Evolutionary conservation across 2,797 vertebrate genomes (phyloP).

Genomic region (Philypnodon macrostomus): DNA sequence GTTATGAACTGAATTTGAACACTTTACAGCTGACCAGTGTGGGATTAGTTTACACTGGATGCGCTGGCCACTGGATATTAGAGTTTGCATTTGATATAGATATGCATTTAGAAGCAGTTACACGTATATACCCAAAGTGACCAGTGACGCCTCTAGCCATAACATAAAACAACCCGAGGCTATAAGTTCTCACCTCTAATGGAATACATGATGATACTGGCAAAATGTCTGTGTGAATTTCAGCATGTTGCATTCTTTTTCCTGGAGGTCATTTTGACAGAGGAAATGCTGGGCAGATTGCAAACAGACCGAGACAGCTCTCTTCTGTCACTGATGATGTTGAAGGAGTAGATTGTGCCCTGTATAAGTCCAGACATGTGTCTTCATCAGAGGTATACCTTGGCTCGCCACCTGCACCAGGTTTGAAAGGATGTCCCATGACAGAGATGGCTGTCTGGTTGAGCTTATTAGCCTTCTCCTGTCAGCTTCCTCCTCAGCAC

Average conservation of each 20-base stretch:
- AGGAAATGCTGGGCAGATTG: not conserved
- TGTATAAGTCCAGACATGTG: not conserved
- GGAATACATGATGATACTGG: too few species aligned
- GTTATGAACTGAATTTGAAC: too few species aligned
- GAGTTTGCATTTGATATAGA: too few species aligned
- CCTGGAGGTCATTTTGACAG: not conserved
- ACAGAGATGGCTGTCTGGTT: not conserved
- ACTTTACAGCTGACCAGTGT: too few species aligned
- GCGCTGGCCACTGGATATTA: too few species aligned
- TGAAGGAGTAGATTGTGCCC: not conserved
- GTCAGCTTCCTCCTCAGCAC: conserved; percentile 4
- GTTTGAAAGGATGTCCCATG: conserved; percentile 2
- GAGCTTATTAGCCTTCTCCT: conserved; percentile 3
- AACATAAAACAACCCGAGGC: too few species aligned
- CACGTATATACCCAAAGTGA: too few species aligned
- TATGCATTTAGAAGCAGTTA: too few species aligned
- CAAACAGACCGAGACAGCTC: not conserved
- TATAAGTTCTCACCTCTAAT: too few species aligned
- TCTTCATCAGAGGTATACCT: conserved; percentile 5
- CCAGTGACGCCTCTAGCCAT: too few species aligned
- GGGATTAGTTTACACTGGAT: too few species aligned
- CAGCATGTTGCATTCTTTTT: not conserved
- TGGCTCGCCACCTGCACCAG: not conserved
- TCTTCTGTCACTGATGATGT: not conserved
- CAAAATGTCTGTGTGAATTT: not conserved